phyloP scores from a whole-genome alignment of 2,888 invertebrate species.

The Drosophila phalerata region DNA sequence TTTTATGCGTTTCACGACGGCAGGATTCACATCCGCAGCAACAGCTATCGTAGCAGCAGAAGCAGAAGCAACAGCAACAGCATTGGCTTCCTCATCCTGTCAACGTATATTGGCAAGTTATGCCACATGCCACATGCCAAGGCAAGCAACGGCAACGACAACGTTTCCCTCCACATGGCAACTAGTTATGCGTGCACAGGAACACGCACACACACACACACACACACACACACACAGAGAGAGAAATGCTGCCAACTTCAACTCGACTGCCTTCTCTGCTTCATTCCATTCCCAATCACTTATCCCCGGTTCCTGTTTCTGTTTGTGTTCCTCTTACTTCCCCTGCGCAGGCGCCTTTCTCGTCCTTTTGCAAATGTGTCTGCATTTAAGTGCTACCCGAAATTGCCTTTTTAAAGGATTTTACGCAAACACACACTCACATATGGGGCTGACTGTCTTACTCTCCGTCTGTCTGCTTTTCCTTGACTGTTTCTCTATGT shows the following conservation, averaged over 20 bases:
- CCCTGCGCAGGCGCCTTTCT: slow-evolving; percentile 47
- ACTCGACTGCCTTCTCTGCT: slow-evolving; percentile 11
- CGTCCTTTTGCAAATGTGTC: slow-evolving; percentile 55
- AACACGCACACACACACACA: slow-evolving; percentile 2
- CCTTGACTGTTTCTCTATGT: slow-evolving; percentile 37
- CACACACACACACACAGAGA: slow-evolving; percentile 1
- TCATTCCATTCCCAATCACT: slow-evolving; percentile 18
- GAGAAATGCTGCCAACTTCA: not conserved
- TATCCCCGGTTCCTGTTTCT: not conserved
- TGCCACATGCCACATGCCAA: slow-evolving; percentile 60
- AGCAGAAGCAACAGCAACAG: not conserved
- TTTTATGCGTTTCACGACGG: slow-evolving; percentile 76
- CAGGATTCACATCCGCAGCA: slow-evolving; percentile 33
- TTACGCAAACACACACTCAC: slow-evolving; percentile 56
- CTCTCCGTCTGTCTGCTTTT: slow-evolving; percentile 12
- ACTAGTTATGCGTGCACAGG: slow-evolving; percentile 54
- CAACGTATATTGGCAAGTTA: slow-evolving; percentile 61
- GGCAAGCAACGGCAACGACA: not conserved
- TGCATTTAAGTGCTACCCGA: slow-evolving; percentile 81
- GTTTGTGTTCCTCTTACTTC: slow-evolving; percentile 8
- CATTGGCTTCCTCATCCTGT: slow-evolving; percentile 63
- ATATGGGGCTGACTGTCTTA: slow-evolving; percentile 22
- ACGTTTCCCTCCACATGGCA: slow-evolving; percentile 28
- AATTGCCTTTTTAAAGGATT: slow-evolving; percentile 83
- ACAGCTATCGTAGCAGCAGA: slow-evolving; percentile 7